Base-by-base conservation (phyloP, 1,140 invertebrate species). In the Orussus abietinus region DNA sequence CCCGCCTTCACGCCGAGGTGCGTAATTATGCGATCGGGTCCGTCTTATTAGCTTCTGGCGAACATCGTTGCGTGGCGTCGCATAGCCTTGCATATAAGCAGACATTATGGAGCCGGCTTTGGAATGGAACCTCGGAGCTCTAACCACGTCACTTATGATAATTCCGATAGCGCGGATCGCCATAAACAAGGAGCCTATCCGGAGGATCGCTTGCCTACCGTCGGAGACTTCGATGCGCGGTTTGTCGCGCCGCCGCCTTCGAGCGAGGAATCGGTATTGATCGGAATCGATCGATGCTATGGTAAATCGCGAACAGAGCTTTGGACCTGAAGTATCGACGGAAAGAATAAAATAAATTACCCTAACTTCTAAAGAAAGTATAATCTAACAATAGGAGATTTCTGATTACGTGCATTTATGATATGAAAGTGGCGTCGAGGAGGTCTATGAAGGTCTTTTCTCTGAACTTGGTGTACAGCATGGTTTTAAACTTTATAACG, bases 121-220 rank as follows among this genome's bases (percentile, higher is more conserved):
- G n/a, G 6, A 25, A n/a, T n/a, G n/a, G n/a, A n/a, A n/a, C n/a
- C n/a, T n/a, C n/a, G n/a, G n/a, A n/a, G n/a, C 22, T 25, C 6
- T 25, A 25, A n/a, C n/a, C 22, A 25, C 22, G n/a, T 25, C n/a
- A 25, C 22, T 25, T 25, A 25, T 25, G 22, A 25, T 25, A 25
- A 25, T 25, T 25, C n/a, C 22, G n/a, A 25, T 25, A 6, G 22
- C 6, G 6, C n/a, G 6, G 22, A 7, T 25, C 22, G 22, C 22
- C 22, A 25, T 25, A 25, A 25, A 25, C 22, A 25, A 25, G 22
- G n/a, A 6, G 22, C 6, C 22, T 25, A n/a, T n/a, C 22, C n/a
- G 22, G 6, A n/a, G n/a, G n/a, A n/a, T n/a, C n/a, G n/a, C n/a
- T n/a, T n/a, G n/a, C 22, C 22, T 6, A n/a, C 22, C 22, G 22